Conservation (phyloP, 2,797 vertebrate genomes). For the Esox masquinongy region DNA sequence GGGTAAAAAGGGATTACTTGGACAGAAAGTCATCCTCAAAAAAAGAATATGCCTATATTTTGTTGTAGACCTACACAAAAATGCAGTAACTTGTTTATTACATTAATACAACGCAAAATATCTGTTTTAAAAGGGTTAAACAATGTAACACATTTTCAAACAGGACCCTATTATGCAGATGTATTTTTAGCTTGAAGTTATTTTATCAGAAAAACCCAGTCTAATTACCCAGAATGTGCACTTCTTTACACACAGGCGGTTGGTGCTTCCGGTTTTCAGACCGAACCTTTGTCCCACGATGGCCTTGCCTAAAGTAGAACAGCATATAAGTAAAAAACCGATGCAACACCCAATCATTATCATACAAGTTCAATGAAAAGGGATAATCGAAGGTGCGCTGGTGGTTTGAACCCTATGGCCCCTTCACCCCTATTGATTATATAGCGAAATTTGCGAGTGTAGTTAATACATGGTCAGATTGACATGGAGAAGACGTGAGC, state of each 20-base stretch:
- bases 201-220: background rate
- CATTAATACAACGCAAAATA: no score
- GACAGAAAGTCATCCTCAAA: slow-evolving; percentile 34
- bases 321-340: background rate
- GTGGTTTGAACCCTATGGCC: slow-evolving; percentile 1
- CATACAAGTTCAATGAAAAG: slow-evolving; percentile 5
- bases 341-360: background rate
- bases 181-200: background rate
- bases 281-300: background rate
- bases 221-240: background rate
- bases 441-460: slow-evolving; percentile 5
- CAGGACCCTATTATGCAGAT: no score
- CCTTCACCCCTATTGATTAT: background rate
- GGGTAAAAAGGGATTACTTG: slow-evolving; percentile 6
- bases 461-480: background rate
- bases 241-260: background rate
- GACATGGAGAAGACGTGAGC: background rate
- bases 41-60: background rate
- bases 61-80: background rate
- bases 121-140: no score
- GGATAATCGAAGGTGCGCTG: background rate
- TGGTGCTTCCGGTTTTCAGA: background rate
- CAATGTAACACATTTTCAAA: no score
- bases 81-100: no score
- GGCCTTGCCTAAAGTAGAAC: background rate